Evolutionary conservation across 2,113 vertebrate genomes (phyloP), one percentile per base, ranked within the genome.

Genomic region (Danionella cerebrum): DNA sequence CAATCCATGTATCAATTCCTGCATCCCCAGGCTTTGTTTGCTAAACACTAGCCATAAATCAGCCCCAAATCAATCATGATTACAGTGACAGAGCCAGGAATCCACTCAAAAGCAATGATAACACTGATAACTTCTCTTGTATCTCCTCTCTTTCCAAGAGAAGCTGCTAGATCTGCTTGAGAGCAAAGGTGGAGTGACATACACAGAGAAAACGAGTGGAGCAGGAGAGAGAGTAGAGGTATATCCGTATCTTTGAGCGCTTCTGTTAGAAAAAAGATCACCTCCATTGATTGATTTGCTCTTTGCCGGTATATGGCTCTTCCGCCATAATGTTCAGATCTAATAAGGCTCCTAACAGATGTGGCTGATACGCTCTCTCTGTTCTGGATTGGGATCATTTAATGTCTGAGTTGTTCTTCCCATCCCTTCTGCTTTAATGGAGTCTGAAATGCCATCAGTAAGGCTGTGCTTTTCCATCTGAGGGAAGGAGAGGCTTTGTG

Each of bases 251-350:
- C 53, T 62, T 63, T 3, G 19, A 51, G 67, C 57, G 44, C 27
- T 70, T 70, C 45, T 57, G 62, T 31, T 7, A 8, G 31, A 5
- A 33, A 54, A 60, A 21, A 73, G 44, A 75, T 67, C 65, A 75
- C 59, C 66, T 65, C 27, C 33, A 78, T 80, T 75, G 71, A 77
- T 79, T 77, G 18, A 74, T 70, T 47, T 76, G 53, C 63, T 60
- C 65, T 65, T 66, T 66, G 68, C 70, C 33, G 24, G 51, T 70
- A 59, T n/a, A n/a, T 75, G 48, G 45, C 38, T 72, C 70, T 69
- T 69, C 22, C 35, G 41, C 71, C 44, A 25, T 65, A 69, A 66
- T 45, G 68, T 41, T 63, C 62, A 79, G 60, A 79, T 77, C 62
- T 70, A 74, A 74, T 81, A 71, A 74, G 29, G 47, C 68, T 76